These are phyloP conservation scores for Pentamera pediparva DNA, from an alignment of 53 echinoderm and acorn worm species.

Conservation along the genomic window DNA sequence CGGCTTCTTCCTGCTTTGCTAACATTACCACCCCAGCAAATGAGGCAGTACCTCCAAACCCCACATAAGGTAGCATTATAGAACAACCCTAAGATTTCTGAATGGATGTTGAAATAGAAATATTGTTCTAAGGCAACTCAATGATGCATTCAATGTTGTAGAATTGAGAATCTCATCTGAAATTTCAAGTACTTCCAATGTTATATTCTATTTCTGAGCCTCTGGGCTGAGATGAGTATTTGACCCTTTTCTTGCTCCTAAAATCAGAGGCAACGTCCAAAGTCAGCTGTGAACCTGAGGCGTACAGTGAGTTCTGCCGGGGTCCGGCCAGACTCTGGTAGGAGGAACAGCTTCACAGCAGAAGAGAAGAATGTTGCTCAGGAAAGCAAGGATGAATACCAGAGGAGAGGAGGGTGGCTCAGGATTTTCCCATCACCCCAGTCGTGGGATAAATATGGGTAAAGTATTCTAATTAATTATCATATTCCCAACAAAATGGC, in stretches of 20 bases:
- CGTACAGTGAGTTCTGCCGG: slow-evolving; percentile 26
- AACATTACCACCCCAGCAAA: no score
- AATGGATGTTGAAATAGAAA: no score
- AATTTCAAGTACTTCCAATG: neutral
- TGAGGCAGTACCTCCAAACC: no score
- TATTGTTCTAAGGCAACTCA: no score
- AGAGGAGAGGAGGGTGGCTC: slow-evolving; percentile 89
- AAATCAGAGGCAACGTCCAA: slow-evolving; percentile 90
- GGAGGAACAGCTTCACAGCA: slow-evolving; percentile 54
- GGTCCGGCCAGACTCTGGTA: slow-evolving; percentile 64
- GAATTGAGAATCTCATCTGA: no score
- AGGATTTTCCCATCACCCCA: slow-evolving; percentile 75
- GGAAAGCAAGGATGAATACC: slow-evolving; percentile 89
- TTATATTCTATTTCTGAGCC: neutral
- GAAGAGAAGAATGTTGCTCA: slow-evolving; percentile 78
- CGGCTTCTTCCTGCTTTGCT: no score
- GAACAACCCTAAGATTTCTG: no score
- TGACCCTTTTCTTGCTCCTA: neutral
- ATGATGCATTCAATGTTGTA: no score
- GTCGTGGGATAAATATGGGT: slow-evolving; percentile 95
- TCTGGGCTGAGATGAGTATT: neutral
- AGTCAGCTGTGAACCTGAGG: slow-evolving; percentile 67
- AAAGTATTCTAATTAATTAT: no score
- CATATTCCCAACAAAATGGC: no score
- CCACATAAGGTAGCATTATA: no score